A percentile compares a stretch with the other conserved stretches of the same genome.
Evolutionary conservation across 2,797 vertebrate species (phyloP).

Genomic region (Pantherophis vulpinus): DNA sequence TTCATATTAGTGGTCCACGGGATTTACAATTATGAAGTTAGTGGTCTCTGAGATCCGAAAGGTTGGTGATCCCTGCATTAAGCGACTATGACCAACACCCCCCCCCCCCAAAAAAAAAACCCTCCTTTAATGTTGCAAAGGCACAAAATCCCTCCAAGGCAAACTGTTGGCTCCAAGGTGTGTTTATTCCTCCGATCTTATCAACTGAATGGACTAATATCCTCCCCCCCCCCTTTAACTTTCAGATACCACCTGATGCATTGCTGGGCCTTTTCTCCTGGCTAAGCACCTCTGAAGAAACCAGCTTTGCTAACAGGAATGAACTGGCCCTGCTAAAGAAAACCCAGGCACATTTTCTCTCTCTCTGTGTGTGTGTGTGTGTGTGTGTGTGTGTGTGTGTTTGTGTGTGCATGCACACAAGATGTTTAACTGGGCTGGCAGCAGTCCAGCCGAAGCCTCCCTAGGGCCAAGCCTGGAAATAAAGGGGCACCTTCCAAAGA

Average conservation of each 20-base stretch:
- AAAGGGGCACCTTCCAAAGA: background rate
- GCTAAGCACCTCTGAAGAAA: background rate
- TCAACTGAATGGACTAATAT: background rate
- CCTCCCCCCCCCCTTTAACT: rapidly evolving
- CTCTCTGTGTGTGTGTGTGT: no score
- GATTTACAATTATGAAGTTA: no score
- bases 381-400: no score
- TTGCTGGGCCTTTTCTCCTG: background rate
- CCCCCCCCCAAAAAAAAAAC: background rate
- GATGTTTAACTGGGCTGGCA: background rate
- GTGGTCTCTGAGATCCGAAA: no score
- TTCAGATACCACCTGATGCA: background rate
- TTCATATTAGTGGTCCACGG: no score
- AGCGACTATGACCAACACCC: no score
- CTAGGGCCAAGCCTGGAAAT: background rate
- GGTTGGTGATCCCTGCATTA: no score
- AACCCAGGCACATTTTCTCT: background rate
- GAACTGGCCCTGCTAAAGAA: background rate
- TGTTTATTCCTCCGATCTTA: background rate
- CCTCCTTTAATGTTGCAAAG: background rate
- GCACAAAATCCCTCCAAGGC: background rate
- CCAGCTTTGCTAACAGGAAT: background rate
- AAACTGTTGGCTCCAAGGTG: background rate
- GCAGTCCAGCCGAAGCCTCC: background rate
- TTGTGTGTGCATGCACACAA: background rate